Conservation (phyloP, 2,113 vertebrate genomes). For the Ibidorhyncha struthersii region DNA sequence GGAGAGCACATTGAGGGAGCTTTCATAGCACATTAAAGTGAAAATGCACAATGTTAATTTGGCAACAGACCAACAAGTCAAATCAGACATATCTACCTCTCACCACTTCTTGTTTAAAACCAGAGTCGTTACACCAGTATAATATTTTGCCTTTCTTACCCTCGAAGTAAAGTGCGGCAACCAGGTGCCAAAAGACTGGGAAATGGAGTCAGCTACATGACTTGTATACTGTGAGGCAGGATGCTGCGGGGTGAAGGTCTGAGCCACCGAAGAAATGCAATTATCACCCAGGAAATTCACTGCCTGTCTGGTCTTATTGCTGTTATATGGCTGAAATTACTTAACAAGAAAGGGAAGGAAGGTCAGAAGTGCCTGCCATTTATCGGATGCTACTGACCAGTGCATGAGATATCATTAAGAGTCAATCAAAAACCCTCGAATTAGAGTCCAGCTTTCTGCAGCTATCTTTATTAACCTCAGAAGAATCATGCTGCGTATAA, state of each 20-base stretch:
- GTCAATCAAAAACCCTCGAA: constrained; percentile 14
- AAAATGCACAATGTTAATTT: neutral
- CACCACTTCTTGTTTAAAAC: neutral
- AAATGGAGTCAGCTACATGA: neutral
- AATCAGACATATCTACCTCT: neutral
- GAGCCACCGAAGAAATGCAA: neutral
- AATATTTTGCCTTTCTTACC: neutral
- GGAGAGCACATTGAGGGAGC: neutral
- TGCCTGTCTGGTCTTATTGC: constrained; percentile 6
- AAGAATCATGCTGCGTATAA: constrained; percentile 30
- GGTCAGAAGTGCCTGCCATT: constrained; percentile 4
- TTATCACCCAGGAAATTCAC: constrained; percentile 32
- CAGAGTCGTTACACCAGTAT: neutral
- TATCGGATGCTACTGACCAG: constrained; percentile 17
- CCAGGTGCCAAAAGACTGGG: neutral
- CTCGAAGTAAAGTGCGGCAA: neutral
- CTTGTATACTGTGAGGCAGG: neutral
- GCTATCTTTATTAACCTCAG: constrained; percentile 35
- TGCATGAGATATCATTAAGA: constrained; percentile 6
- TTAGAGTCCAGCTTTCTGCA: constrained; percentile 14
- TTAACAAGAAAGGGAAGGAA: constrained; percentile 21
- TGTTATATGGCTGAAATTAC: constrained; percentile 1
- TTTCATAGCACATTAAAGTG: neutral
- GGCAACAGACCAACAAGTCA: neutral
- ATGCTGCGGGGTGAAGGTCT: neutral